Evolutionary conservation across 2,888 invertebrate genomes (phyloP).

Genomic region (Rhaphigaster nebulosa): DNA sequence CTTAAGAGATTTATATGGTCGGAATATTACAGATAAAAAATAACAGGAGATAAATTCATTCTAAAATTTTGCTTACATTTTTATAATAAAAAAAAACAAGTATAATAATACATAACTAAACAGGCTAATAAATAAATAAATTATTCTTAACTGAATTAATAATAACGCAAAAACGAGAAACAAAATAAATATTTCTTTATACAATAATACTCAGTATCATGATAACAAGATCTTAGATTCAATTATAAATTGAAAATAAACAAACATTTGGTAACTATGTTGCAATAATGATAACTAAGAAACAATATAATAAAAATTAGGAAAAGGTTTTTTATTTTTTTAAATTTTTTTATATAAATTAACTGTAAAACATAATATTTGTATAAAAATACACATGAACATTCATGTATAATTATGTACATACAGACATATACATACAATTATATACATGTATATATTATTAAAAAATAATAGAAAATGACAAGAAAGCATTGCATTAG

Average conservation of each 20-base stretch:
- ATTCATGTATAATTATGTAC: background rate
- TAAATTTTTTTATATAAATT: background rate
- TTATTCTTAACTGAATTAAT: background rate
- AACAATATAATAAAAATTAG: background rate
- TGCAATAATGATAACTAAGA: background rate
- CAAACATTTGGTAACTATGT: conserved; percentile 8
- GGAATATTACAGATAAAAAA: background rate
- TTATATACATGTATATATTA: conserved; percentile 18
- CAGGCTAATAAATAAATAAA: background rate
- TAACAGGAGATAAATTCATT: background rate
- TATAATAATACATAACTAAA: background rate
- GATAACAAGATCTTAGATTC: conserved; percentile 23
- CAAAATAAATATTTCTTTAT: background rate
- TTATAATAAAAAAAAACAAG: background rate
- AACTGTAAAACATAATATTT: conserved; percentile 16
- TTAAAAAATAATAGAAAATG: conserved; percentile 20
- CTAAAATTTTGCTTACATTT: background rate
- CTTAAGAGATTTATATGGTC: background rate
- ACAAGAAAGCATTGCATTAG: conserved; percentile 21
- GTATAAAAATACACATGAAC: conserved; percentile 19
- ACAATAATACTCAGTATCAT: conserved; percentile 33
- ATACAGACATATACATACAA: background rate
- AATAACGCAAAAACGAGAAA: background rate
- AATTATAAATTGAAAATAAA: conserved; percentile 29
- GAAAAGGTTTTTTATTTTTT: background rate